These are phyloP conservation scores for Hoplias malabaricus DNA, from an alignment of 2,113 vertebrate species.

Conservation along the genomic window DNA sequence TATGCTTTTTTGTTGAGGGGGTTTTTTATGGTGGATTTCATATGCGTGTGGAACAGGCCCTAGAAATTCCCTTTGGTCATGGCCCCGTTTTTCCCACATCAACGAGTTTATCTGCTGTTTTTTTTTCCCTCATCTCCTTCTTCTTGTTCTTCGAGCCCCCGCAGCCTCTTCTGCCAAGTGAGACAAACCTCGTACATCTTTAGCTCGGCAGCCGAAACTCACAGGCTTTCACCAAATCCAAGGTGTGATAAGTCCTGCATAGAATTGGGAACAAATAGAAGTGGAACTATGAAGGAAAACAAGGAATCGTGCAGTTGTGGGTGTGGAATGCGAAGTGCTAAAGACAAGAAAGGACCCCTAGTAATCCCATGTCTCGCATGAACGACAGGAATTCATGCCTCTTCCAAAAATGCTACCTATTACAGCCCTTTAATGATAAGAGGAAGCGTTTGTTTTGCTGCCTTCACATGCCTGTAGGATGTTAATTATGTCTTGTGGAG, in stretches of 20 bases:
- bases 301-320: not conserved
- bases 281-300: not conserved
- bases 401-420: not conserved
- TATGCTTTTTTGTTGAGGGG: constrained; percentile 18
- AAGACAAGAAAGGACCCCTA: not conserved
- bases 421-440: not conserved
- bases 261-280: not conserved
- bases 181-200: not conserved
- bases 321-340: not conserved
- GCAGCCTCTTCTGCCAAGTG: not conserved
- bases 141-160: constrained; percentile 20
- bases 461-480: not conserved
- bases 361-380: not conserved
- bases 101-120: not conserved
- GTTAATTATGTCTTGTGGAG: not conserved
- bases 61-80: constrained; percentile 49
- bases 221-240: not conserved
- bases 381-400: too few relatives aligned
- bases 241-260: not conserved
- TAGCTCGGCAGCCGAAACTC: not conserved
- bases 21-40: constrained; percentile 33
- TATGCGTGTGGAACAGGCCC: constrained; percentile 33
- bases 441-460: not conserved
- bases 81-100: constrained; percentile 15
- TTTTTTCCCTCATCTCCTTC: too few relatives aligned